Conservation (phyloP, 2,113 vertebrate genomes). For the Lycocorax pyrrhopterus region DNA sequence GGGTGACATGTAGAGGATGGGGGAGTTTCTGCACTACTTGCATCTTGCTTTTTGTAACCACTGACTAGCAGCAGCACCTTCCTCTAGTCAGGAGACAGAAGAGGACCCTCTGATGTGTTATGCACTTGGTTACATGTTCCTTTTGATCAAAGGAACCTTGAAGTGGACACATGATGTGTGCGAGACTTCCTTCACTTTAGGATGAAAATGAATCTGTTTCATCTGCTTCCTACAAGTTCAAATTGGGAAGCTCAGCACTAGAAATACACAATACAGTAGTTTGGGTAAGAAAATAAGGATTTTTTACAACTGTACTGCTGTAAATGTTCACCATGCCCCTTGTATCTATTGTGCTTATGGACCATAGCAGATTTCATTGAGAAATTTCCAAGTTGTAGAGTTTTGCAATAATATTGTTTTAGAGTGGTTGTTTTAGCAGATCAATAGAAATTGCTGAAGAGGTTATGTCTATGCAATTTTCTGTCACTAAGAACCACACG, state of each 20-base stretch:
- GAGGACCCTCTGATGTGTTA: neutral
- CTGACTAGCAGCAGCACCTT: neutral
- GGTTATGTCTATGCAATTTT: neutral
- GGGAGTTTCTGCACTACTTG: neutral
- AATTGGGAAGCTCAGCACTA: neutral
- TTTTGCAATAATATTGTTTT: neutral
- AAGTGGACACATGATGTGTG: fast-evolving
- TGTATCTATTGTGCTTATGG: neutral
- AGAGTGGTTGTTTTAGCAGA: neutral
- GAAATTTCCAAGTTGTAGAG: neutral
- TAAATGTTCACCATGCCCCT: neutral
- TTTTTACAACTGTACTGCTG: neutral
- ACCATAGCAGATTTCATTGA: neutral
- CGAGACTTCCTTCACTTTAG: neutral
- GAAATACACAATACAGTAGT: neutral
- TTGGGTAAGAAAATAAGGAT: neutral
- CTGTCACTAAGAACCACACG: neutral
- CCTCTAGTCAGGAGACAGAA: neutral
- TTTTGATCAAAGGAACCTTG: neutral
- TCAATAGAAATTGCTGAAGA: neutral
- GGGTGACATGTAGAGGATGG: no score
- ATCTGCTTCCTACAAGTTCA: neutral
- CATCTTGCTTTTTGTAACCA: neutral
- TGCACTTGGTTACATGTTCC: neutral
- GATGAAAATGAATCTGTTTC: neutral